Evolutionary conservation across 2,888 invertebrate species (phyloP).

Genomic region (Graphium colonna): DNA sequence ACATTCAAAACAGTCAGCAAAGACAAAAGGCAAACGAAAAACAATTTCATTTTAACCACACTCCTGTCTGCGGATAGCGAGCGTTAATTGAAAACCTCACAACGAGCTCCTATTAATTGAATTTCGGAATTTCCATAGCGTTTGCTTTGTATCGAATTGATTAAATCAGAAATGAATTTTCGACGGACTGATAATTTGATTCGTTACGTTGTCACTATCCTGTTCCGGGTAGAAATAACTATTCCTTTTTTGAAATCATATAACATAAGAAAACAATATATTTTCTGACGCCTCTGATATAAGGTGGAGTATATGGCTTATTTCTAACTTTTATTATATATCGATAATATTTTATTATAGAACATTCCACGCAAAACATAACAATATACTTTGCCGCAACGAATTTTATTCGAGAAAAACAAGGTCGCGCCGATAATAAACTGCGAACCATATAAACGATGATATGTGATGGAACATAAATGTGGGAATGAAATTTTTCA

Average conservation of each 20-base stretch:
- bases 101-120: conserved; percentile 7
- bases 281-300: no score
- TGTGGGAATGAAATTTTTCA: conserved; percentile 16
- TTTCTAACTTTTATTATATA: no score
- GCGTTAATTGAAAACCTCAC: conserved; percentile 16
- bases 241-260: not conserved
- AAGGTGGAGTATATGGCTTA: no score
- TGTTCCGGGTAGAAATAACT: not conserved
- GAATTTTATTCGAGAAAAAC: conserved; percentile 5
- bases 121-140: conserved; percentile 2
- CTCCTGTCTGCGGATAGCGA: not conserved
- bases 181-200: not conserved
- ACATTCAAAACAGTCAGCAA: conserved; percentile 31
- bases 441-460: conserved; percentile 8
- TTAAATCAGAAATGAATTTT: not conserved
- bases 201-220: not conserved
- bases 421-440: conserved; percentile 16
- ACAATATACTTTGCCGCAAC: not conserved
- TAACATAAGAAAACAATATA: no score
- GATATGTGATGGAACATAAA: conserved; percentile 11
- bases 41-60: conserved; percentile 30
- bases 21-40: conserved; percentile 38
- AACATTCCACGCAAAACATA: not conserved
- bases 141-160: conserved; percentile 8
- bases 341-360: no score